Conservation (phyloP, 2,888 invertebrate genomes). For the Electrophaes corylata region DNA sequence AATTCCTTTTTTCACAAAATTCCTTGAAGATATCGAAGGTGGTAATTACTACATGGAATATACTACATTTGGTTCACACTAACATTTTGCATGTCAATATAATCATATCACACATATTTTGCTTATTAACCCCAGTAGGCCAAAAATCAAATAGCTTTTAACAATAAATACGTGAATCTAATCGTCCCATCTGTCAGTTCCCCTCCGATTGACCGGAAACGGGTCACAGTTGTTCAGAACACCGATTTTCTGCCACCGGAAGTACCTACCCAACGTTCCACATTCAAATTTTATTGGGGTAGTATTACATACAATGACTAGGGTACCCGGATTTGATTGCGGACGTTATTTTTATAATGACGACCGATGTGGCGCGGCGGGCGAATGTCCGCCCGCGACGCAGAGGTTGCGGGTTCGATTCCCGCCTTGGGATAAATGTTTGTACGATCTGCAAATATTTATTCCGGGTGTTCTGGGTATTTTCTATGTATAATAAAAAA, state of each 20-base stretch:
- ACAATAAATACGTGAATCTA: conserved; percentile 74
- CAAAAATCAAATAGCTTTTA: conserved; percentile 68
- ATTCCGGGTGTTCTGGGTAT: no score
- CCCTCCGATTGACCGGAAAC: conserved; percentile 79
- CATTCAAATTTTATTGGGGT: conserved; percentile 81
- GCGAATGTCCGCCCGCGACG: no score
- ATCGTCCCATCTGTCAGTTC: conserved; percentile 80
- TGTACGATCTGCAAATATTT: no score
- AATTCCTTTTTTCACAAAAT: no score
- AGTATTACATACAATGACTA: conserved; percentile 61
- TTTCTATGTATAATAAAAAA: no score
- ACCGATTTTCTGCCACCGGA: conserved; percentile 83
- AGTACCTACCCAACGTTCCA: conserved; percentile 72
- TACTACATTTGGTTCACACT: no score
- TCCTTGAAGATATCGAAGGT: no score
- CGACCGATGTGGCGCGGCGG: no score
- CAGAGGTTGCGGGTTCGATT: no score
- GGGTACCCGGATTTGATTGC: conserved; percentile 48
- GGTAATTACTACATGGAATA: no score
- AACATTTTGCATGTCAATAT: no score
- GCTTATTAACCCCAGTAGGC: conserved; percentile 39
- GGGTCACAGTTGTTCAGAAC: conserved; percentile 79
- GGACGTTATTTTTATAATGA: conserved; percentile 31
- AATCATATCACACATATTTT: conserved; percentile 3
- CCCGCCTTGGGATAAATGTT: no score